A percentile compares a stretch with the other conserved stretches of the same genome.
Conservation (phyloP, 2,113 vertebrate genomes). For the Uria aalge region DNA sequence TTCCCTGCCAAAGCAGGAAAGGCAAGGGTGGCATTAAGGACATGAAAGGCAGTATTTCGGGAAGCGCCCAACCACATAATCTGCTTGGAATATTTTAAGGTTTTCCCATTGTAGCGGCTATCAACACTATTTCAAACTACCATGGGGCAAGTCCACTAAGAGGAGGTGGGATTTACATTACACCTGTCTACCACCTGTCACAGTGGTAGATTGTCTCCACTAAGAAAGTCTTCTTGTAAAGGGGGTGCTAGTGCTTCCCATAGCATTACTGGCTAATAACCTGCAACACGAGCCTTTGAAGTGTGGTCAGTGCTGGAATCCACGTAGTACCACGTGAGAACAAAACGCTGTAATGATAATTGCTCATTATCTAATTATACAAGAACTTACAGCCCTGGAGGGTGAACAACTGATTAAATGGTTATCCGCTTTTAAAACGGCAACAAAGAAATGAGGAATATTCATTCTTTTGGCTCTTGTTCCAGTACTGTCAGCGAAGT, state of each 20-base stretch:
- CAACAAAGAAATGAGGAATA: not conserved
- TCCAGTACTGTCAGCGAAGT: not conserved
- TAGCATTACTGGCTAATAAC: not conserved
- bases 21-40: slow-evolving; percentile 11
- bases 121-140: not conserved
- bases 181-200: not conserved
- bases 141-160: not conserved
- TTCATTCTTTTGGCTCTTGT: not conserved
- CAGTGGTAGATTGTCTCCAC: not conserved
- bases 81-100: not conserved
- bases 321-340: not conserved
- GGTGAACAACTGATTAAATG: not conserved
- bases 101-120: not conserved
- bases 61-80: not conserved
- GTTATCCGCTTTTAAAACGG: not conserved
- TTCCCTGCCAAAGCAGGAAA: slow-evolving; percentile 6
- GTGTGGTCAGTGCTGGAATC: not conserved
- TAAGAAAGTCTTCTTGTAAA: not conserved
- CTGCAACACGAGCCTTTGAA: not conserved
- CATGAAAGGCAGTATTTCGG: not conserved
- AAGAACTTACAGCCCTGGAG: not conserved
- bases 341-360: not conserved
- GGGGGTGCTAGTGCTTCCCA: not conserved
- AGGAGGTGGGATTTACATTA: not conserved
- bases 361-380: slow-evolving; percentile 39